Evolutionary conservation across 2,797 vertebrate genomes (phyloP), one percentile per base, ranked within the genome.

Genomic region (Martes flavigula): DNA sequence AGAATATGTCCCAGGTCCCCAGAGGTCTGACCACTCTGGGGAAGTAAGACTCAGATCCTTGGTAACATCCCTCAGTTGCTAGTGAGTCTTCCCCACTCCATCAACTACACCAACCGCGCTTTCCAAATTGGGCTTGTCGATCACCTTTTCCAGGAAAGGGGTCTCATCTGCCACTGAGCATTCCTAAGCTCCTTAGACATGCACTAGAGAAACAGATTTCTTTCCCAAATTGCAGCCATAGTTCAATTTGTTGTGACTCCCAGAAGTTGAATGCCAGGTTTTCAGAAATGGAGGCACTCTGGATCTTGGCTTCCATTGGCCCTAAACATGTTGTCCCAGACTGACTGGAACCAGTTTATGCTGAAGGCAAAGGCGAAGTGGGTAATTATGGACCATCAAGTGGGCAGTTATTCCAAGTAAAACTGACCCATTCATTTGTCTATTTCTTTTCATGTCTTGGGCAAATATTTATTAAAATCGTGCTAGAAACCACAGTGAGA

Each of bases 401-500:
- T 78, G 4, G 27, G 2, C 11, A 66, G 43, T 75, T 60, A 93
- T 13, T 70, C 43, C 51, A 93, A 64, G 1, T 72, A 23, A 90
- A 58, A 91, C n/a, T 38, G 30, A 70, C 27, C 32, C 11, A 48
- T 66, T 91, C 58, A 30, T 81, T 90, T 66, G 12, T 56, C 32
- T 62, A 51, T 40, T 84, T 81, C n/a, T 51, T 87, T 88, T 56
- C 14, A 60, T 58, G 66, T 75, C 60, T 83, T 79, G 77, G 30
- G n/a, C 38, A 92, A 94, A 60, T 90, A 62, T 68, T 96, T 91
- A 32, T 35, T 72, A 58, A 87, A 92, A 92, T 11, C 18, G 25
- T 83, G 38, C 40, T 85, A 3, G 48, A 32, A 91, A 81, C 48
- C 56, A 64, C 11, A 60, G 25, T 54, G 56, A 93, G 18, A 30